Evolutionary conservation across 2,888 invertebrate genomes (phyloP), one percentile per base, ranked within the genome.

Genomic region (Drosophila mercatorum): DNA sequence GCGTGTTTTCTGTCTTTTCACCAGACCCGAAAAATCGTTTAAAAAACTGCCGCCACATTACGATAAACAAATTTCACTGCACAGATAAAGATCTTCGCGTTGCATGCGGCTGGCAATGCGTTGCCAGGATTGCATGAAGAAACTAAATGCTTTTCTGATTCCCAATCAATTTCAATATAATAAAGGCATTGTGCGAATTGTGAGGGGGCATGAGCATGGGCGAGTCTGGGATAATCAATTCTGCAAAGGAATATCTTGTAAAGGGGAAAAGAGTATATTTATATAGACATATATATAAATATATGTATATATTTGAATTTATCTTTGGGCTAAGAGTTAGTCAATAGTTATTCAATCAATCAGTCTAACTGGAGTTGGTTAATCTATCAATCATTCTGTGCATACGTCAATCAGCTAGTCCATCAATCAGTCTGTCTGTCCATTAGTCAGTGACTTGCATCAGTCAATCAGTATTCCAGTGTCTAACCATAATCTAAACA

Each of bases 21-120:
- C 11, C 46, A 34, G 7, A 22, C 22, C 31, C 31, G 1, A 22
- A 51, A 64, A 46, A 55, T 55, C 34, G 34, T 40, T 22, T 22
- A 22, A 22, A 17, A 40, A 59, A 14, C 36, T 36, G 47, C 17
- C 22, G 22, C 22, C 22, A 57, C 22, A 57, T 41, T 55, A 12
- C 55, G 55, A 41, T 40, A 62, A 66, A 53, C 46, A 55, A 63
- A 67, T 67, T 67, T 63, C 55, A 41, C 55, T 55, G 55, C 41
- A n/a, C 55, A 38, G 58, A 66, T 66, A 34, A 47, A 40, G 63
- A 66, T 38, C 47, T 31, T 31, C 26, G 8, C 5, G 11, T 36
- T 36, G n/a, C 0, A 3, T 40, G 53, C 5, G 53, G n/a, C 0
- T 8, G 26, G 3, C 2, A 14, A 12, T 14, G 8, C 38, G 26